Base-by-base conservation (phyloP, 2,888 invertebrate genomes). In the Pyralis farinalis region DNA sequence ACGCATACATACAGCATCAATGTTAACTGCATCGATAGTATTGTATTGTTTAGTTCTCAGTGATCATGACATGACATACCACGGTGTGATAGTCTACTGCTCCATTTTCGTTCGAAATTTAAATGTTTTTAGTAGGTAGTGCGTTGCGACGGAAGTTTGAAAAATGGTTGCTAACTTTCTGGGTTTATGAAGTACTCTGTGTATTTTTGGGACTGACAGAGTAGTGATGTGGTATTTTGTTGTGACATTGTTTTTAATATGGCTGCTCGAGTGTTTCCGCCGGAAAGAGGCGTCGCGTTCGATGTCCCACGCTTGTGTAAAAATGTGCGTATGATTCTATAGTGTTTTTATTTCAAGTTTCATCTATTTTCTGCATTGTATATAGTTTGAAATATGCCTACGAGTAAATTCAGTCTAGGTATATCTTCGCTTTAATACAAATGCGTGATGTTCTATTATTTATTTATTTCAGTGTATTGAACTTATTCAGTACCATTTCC, bases 211-310 rank as follows among this genome's bases (percentile, higher is more conserved):
- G 53, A 51, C 52, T 53, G 48, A 53, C 53, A 54, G 53, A 56
- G 37, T 57, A 25, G 66, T 66, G 63, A 86, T 88, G 87, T 88
- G 86, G 86, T 82, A 70, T 56, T 61, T 83, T 58, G 64, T 79
- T 49, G 70, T 78, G 62, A 68, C 71, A 57, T 71, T 87, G 72
- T 74, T 81, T 72, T 57, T 85, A 66, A 69, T 87, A 76, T 88
- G 87, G 87, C 71, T 85, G 70, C 56, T 82, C 62, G 81, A 77
- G 59, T 59, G 57, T 53, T 72, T 82, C 77, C 81, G 86, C 48
- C 79, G 83, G 83, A 83, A 82, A 53, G 69, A 74, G 58, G 53
- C 67, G 60, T 51, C 65, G 55, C 59, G 58, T 32, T 32, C 33
- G 49, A 70, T 71, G 63, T 60, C 76, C 44, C 85, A 84, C 64